These are phyloP conservation scores for Ellobius talpinus DNA, from an alignment of 2,113 vertebrate genomes.

Conservation along the genomic window DNA sequence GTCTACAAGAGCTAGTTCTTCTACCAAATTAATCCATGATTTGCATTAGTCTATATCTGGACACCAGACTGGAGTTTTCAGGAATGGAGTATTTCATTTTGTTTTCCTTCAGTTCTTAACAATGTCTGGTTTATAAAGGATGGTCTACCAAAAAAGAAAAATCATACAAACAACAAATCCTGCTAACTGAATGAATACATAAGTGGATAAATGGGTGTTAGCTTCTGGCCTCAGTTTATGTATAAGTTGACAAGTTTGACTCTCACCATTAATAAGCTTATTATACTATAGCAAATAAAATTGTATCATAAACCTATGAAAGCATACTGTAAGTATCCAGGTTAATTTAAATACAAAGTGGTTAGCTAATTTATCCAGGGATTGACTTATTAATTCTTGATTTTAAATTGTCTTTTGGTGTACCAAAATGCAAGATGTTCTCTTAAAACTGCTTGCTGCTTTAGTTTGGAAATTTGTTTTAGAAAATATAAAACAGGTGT, in stretches of 20 bases:
- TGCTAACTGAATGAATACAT: neutral
- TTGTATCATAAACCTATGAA: neutral
- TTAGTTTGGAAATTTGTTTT: conserved; percentile 76
- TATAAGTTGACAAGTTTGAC: neutral
- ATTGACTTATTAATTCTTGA: conserved; percentile 59
- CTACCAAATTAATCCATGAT: neutral
- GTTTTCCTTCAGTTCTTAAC: neutral
- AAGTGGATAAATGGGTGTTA: neutral
- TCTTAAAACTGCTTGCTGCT: conserved; percentile 79
- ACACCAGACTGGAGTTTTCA: neutral
- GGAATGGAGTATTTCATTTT: neutral
- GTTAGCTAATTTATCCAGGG: neutral
- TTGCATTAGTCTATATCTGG: neutral
- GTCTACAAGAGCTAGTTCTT: neutral
- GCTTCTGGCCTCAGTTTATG: neutral
- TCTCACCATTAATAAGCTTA: conserved; percentile 39
- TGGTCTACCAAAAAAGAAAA: neutral
- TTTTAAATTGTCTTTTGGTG: conserved; percentile 58
- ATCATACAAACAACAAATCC: neutral
- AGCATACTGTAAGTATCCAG: neutral
- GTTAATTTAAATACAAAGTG: conserved; percentile 53
- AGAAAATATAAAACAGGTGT: conserved; percentile 83
- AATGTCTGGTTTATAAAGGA: neutral
- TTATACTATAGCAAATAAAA: neutral
- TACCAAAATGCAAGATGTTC: conserved; percentile 71